phyloP scores from a whole-genome alignment of 2,113 vertebrate genomes.

The Xyliphius kryptos region DNA sequence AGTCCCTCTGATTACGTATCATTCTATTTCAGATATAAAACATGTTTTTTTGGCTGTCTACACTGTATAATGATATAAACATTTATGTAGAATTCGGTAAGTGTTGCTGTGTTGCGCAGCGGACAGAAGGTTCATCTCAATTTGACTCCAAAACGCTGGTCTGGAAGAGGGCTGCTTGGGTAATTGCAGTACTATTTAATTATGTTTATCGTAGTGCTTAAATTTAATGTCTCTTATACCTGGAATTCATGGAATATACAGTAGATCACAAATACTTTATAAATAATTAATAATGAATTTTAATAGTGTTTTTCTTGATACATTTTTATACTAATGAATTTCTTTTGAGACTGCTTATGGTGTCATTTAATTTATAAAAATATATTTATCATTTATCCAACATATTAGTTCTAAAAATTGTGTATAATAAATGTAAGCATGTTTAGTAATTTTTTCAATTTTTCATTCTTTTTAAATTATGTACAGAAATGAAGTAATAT shows the following conservation, averaged over 20 bases:
- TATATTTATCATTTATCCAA: no score
- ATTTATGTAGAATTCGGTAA: slow-evolving; percentile 72
- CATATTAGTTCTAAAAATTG: no score
- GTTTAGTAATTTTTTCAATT: no score
- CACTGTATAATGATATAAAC: not conserved
- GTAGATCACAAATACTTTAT: no score
- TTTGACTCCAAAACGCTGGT: slow-evolving; percentile 83
- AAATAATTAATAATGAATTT: no score
- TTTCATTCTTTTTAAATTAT: no score
- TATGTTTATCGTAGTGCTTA: no score
- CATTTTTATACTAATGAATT: not conserved
- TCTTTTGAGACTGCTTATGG: not conserved
- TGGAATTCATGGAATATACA: no score
- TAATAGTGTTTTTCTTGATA: not conserved
- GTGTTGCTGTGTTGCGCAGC: slow-evolving; percentile 70
- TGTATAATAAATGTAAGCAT: no score
- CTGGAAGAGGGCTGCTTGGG: slow-evolving; percentile 88
- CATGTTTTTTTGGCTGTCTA: not conserved
- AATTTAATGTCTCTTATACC: no score
- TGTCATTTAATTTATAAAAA: not conserved
- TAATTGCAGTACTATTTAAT: slow-evolving; percentile 42
- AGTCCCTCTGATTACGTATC: not conserved
- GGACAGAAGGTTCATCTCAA: slow-evolving; percentile 72
- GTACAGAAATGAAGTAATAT: not conserved
- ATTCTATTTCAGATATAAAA: not conserved